A percentile compares a stretch with the other conserved stretches of the same genome.
These are phyloP conservation scores for Steromphala cineraria DNA, from an alignment of 2,888 invertebrate species.

Conservation along the genomic window DNA sequence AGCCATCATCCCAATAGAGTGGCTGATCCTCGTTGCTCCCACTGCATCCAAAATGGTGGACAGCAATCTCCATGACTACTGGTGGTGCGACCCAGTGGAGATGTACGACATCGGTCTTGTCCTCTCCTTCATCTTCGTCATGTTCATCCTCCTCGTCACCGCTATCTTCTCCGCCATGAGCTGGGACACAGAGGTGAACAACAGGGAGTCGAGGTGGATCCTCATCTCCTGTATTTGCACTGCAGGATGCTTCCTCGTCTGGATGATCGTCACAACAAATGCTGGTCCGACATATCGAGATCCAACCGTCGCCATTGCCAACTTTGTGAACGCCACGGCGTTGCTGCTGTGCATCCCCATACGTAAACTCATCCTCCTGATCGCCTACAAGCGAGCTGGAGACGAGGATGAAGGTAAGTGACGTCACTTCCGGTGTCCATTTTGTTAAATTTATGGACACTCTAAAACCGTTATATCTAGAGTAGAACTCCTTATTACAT, in stretches of 20 bases:
- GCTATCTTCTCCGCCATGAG: conserved; percentile 73
- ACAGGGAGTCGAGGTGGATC: conserved; percentile 75
- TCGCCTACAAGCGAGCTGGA: conserved; percentile 44
- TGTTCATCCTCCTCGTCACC: conserved; percentile 74
- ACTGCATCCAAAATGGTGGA: conserved; percentile 57
- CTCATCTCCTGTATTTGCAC: conserved; percentile 60
- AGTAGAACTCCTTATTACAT: no score
- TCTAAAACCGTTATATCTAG: no score
- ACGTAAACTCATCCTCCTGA: conserved; percentile 71
- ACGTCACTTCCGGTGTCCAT: background rate
- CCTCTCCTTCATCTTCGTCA: conserved; percentile 74
- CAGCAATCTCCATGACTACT: conserved; percentile 55
- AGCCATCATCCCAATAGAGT: conserved; percentile 74
- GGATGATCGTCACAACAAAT: conserved; percentile 74
- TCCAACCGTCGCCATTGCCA: conserved; percentile 74
- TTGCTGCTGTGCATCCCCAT: conserved; percentile 74
- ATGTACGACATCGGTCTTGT: conserved; percentile 74
- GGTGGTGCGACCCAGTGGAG: conserved; percentile 66
- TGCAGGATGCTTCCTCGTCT: conserved; percentile 73
- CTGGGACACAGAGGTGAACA: conserved; percentile 74
- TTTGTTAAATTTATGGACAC: no score
- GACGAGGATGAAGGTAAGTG: conserved; percentile 35
- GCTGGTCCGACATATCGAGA: conserved; percentile 69
- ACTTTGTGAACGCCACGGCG: conserved; percentile 74
- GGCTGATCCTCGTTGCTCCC: conserved; percentile 75